A percentile compares a stretch with the other conserved stretches of the same genome.
These are phyloP conservation scores for Meiosimyza decipiens DNA, from an alignment of 2,888 invertebrate species.

Conservation along the genomic window DNA sequence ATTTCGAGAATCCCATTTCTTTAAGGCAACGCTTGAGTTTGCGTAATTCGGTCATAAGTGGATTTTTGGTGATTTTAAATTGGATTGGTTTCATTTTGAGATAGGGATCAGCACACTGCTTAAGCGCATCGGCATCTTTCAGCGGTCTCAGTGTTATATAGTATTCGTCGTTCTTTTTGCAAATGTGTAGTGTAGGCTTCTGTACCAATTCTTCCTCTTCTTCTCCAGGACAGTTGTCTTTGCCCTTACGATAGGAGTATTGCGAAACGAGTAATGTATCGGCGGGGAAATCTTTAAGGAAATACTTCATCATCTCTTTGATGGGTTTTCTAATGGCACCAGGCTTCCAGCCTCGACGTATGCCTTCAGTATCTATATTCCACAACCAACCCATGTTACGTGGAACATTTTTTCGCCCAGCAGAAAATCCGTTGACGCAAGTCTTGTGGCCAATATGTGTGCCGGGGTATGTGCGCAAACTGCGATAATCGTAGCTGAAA, in stretches of 20 bases:
- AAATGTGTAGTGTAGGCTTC: slow-evolving; percentile 74
- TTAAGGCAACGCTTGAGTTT: slow-evolving; percentile 70
- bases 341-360: slow-evolving; percentile 60
- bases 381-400: slow-evolving; percentile 77
- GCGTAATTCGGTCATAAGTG: slow-evolving; percentile 67
- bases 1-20: slow-evolving; percentile 70
- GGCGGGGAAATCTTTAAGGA: slow-evolving; percentile 61
- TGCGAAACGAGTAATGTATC: slow-evolving; percentile 59
- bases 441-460: slow-evolving; percentile 70
- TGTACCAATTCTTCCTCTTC: slow-evolving; percentile 52
- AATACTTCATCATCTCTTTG: slow-evolving; percentile 62
- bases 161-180: slow-evolving; percentile 75
- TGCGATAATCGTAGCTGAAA: slow-evolving; percentile 48
- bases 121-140: slow-evolving; percentile 72
- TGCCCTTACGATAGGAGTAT: slow-evolving; percentile 52
- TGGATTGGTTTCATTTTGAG: slow-evolving; percentile 76
- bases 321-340: slow-evolving; percentile 63
- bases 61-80: slow-evolving; percentile 75
- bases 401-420: slow-evolving; percentile 71
- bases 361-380: slow-evolving; percentile 63
- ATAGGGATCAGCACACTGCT: slow-evolving; percentile 74
- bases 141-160: slow-evolving; percentile 76
- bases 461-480: slow-evolving; percentile 57
- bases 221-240: slow-evolving; percentile 62
- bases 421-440: slow-evolving; percentile 70